Percentiles rank a stretch among this genome's conserved stretches.
Conservation (phyloP, 2,797 vertebrate genomes). For the Ambastaia sidthimunki region DNA sequence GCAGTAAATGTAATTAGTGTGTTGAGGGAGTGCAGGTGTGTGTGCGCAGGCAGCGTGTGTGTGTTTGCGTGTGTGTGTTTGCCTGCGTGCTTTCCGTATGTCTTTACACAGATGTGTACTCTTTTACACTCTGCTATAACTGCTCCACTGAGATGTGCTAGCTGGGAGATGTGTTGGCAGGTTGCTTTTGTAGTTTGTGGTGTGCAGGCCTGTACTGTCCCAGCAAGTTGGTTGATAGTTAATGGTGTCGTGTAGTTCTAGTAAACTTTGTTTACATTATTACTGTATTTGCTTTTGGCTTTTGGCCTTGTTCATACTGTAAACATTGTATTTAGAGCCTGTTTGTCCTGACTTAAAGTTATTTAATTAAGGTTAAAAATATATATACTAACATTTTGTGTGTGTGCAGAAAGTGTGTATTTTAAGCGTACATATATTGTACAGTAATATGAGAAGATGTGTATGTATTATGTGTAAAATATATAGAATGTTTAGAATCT, state of each 20-base stretch:
- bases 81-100: slow-evolving; percentile 12
- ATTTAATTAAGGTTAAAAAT: too few species aligned
- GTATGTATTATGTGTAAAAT: too few species aligned
- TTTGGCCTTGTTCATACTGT: neutral
- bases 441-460: too few species aligned
- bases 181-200: slow-evolving; percentile 2
- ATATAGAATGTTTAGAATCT: too few species aligned
- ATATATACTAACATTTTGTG: too few species aligned
- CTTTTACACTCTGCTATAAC: slow-evolving; percentile 13
- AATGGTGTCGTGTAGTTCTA: slow-evolving; percentile 18
- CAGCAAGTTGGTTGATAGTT: slow-evolving; percentile 32
- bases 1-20: slow-evolving; percentile 40
- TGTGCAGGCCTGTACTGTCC: neutral
- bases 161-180: slow-evolving; percentile 35
- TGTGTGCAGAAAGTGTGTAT: too few species aligned
- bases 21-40: slow-evolving; percentile 25
- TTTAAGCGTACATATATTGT: too few species aligned
- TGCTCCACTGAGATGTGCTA: slow-evolving; percentile 37
- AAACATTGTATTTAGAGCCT: too few species aligned
- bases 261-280: neutral
- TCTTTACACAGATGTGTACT: slow-evolving; percentile 43
- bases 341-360: too few species aligned
- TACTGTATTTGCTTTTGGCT: neutral
- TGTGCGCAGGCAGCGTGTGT: slow-evolving; percentile 7
- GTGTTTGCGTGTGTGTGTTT: neutral